Evolutionary conservation across 2,797 vertebrate species (phyloP), one percentile per base, ranked within the genome.

Genomic region (Oophaga sylvatica): DNA sequence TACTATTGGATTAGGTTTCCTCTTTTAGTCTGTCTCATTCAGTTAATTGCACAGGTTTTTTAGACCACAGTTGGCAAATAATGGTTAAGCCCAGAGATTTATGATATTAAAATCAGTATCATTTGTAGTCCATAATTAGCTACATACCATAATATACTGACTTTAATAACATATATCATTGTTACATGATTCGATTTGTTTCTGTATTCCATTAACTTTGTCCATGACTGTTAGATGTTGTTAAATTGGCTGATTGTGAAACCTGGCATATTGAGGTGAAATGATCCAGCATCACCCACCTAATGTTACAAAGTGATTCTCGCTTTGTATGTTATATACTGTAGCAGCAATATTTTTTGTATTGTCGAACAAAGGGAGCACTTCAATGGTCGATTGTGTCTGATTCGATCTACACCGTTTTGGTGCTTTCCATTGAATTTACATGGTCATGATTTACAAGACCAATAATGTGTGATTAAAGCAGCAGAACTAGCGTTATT

Each of bases 401-500:
- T 76, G 41, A 13, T 76, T 22, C 81, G 17, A 60, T 80, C 26
- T 31, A 65, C 20, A 62, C n/a, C 76, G 20, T 87, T 82, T 65
- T 53, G 59, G 22, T 81, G 35, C 68, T 81, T 65, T 78, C 17
- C 78, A 83, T 67, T 68, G 59, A 20, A 56, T 41, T 65, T 56
- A 82, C 13, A 60, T 41, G 62, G 73, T 60, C 87, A 83, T 48
- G 73, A 79, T 87, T 29, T 83, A 22, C 22, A 79, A 45, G 63
- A 68, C 53, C 56, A 26, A 56, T 31, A 75, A 20, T 84, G 8
- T 77, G 68, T 53, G 22, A 73, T 89, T 86, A 89, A 89, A 86
- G 87, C 87, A 89, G 87, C 84, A 89, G 79, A 86, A 78, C 79
- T 85, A 84, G 70, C 20, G 20, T 35, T 80, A 35, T 31, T 57